Evolutionary conservation across 2,797 vertebrate genomes (phyloP).

Genomic region (Urophycis tenuis): DNA sequence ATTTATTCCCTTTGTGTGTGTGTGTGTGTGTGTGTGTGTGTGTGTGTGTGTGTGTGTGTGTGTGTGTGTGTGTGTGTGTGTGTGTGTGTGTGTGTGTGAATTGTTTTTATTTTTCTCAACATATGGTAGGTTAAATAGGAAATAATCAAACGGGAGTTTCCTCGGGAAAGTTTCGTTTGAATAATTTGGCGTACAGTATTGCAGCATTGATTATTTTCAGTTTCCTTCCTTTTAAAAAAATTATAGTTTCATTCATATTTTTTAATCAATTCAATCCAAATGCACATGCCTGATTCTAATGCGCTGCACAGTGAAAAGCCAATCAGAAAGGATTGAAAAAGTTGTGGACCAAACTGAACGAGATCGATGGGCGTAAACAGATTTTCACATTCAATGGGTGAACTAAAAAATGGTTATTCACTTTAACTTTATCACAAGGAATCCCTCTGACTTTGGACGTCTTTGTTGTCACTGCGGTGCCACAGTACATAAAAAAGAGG

Average conservation of each 20-base stretch:
- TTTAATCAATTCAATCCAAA: neutral
- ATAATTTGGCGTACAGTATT: neutral
- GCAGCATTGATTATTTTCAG: neutral
- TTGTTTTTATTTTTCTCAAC: neutral
- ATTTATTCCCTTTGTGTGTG: neutral
- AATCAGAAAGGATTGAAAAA: neutral
- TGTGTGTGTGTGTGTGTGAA: neutral
- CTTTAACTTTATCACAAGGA: neutral
- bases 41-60: neutral
- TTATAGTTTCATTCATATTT: neutral
- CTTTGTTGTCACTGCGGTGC: neutral
- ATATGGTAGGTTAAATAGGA: neutral
- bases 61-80: constrained; percentile 14
- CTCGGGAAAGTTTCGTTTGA: neutral
- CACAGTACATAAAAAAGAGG: neutral
- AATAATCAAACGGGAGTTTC: neutral
- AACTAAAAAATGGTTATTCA: no score
- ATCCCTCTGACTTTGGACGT: neutral
- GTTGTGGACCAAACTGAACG: neutral
- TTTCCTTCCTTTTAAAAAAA: no score
- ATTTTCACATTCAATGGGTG: neutral
- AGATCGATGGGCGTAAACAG: neutral
- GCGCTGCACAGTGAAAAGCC: neutral
- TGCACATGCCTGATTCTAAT: neutral
- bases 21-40: no score